Evolutionary conservation across 2,888 invertebrate species (phyloP).

Genomic region (Thelaira solivaga): DNA sequence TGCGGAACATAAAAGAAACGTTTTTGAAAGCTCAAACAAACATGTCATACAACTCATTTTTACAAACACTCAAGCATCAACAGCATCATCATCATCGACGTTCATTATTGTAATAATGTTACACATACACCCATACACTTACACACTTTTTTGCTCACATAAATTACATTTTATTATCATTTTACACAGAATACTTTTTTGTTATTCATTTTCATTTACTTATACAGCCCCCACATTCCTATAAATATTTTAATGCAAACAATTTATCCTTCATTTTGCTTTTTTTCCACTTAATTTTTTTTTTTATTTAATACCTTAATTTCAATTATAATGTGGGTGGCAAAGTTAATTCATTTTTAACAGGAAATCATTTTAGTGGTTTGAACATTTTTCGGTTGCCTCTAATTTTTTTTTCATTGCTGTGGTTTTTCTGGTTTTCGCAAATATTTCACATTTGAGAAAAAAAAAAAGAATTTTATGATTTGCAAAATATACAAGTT

Average conservation of each 20-base stretch:
- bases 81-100: not conserved
- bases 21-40: slow-evolving; percentile 34
- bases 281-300: too few relatives aligned
- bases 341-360: slow-evolving; percentile 37
- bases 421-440: slow-evolving; percentile 17
- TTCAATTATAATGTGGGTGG: slow-evolving; percentile 44
- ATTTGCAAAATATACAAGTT: slow-evolving; percentile 33
- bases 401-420: not conserved
- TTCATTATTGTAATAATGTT: not conserved
- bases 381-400: slow-evolving; percentile 23
- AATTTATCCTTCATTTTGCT: not conserved
- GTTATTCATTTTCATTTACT: not conserved
- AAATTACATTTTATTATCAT: too few relatives aligned
- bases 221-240: not conserved
- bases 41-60: slow-evolving; percentile 30
- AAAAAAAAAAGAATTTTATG: slow-evolving; percentile 40
- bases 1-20: slow-evolving; percentile 20
- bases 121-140: not conserved
- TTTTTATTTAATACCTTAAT: slow-evolving; percentile 43
- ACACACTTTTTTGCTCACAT: too few relatives aligned
- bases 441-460: slow-evolving; percentile 26
- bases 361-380: slow-evolving; percentile 40
- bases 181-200: too few relatives aligned
- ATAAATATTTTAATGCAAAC: not conserved
- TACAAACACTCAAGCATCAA: not conserved